phyloP scores from a whole-genome alignment of 2,797 vertebrate species.

The Yasuhikotakia modesta region DNA sequence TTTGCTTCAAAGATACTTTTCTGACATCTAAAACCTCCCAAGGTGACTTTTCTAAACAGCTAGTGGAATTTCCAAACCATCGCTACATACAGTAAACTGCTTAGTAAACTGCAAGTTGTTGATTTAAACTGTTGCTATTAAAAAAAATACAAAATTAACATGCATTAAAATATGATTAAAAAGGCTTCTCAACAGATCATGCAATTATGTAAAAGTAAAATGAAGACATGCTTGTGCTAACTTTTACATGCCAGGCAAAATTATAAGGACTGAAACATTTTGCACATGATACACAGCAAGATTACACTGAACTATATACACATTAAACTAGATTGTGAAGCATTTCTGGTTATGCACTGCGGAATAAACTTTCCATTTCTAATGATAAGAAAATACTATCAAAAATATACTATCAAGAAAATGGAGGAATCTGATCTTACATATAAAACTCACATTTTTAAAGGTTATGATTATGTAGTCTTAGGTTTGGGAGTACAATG shows the following conservation, averaged over 20 bases:
- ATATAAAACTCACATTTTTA: conserved; percentile 43
- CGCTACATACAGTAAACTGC: conserved; percentile 45
- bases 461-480: conserved; percentile 26
- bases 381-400: conserved; percentile 46
- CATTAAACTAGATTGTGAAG: conserved; percentile 45
- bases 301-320: conserved; percentile 22
- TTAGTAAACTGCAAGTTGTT: conserved; percentile 10
- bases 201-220: conserved; percentile 13
- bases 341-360: neutral
- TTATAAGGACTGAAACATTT: conserved; percentile 9
- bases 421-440: conserved; percentile 51
- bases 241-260: conserved; percentile 36
- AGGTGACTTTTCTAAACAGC: conserved; percentile 54
- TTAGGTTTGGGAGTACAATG: conserved; percentile 24
- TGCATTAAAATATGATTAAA: conserved; percentile 1
- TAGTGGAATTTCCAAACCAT: conserved; percentile 32
- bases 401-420: conserved; percentile 62
- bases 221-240: conserved; percentile 23
- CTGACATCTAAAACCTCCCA: conserved; percentile 72
- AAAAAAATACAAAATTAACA: conserved; percentile 36
- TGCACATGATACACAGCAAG: conserved; percentile 11
- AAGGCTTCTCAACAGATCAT: conserved; percentile 42
- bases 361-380: conserved; percentile 8
- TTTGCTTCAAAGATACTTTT: conserved; percentile 60
- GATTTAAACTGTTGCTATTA: conserved; percentile 43